Percentiles rank a stretch among this genome's conserved stretches.
These are phyloP conservation scores for Notolepis coatsorum DNA, from an alignment of 2,797 vertebrate species.

Conservation along the genomic window DNA sequence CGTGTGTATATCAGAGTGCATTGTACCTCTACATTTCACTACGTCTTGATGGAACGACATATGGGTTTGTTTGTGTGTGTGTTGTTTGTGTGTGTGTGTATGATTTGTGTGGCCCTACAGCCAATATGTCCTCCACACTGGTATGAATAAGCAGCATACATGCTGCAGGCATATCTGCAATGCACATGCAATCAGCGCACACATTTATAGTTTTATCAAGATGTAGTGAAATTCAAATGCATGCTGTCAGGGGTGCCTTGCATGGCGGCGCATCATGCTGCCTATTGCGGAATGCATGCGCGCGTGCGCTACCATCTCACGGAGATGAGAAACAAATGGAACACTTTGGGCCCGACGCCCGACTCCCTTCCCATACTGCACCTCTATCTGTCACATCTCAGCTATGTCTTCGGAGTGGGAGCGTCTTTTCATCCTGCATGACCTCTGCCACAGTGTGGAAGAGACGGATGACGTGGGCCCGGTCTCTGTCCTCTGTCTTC, in stretches of 20 bases:
- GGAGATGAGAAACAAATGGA: conserved; percentile 75
- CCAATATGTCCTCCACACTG: background rate
- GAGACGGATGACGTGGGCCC: conserved; percentile 78
- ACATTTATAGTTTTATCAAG: conserved; percentile 47
- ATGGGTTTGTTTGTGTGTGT: too few relatives aligned
- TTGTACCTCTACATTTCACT: background rate
- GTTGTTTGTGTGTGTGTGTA: conserved; percentile 24
- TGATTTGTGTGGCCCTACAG: conserved; percentile 18
- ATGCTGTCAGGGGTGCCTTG: conserved; percentile 46
- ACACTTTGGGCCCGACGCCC: conserved; percentile 67
- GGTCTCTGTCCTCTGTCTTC: conserved; percentile 77
- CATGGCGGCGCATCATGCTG: conserved; percentile 54
- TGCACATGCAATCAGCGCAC: conserved; percentile 39
- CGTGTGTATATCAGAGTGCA: background rate
- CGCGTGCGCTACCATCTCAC: conserved; percentile 46
- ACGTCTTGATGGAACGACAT: background rate
- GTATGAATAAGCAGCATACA: background rate
- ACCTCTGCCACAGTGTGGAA: conserved; percentile 73
- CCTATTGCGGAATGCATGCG: conserved; percentile 43
- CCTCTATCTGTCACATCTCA: conserved; percentile 76
- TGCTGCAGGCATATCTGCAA: conserved; percentile 16
- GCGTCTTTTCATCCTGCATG: conserved; percentile 67
- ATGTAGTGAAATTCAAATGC: conserved; percentile 46
- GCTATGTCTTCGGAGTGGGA: conserved; percentile 68
- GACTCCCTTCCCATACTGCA: conserved; percentile 59